Evolutionary conservation across 2,113 vertebrate species (phyloP), one percentile per base, ranked within the genome.

Genomic region (Prunella fulvescens): DNA sequence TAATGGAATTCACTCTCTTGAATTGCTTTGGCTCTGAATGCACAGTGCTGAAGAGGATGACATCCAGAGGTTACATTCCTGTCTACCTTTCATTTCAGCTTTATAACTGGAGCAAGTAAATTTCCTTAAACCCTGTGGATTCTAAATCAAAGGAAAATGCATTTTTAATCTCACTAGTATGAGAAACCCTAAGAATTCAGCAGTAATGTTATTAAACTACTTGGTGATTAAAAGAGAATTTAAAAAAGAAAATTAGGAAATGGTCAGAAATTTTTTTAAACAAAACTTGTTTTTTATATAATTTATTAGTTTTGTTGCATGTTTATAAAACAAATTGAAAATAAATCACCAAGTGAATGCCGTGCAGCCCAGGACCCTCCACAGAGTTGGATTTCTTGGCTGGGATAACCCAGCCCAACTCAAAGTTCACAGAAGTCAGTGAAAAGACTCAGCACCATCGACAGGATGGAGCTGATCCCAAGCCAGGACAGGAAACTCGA

Each of bases 401-500:
- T 81, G 54, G 19, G 35, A 50, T 65, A 65, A 60, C 14, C 12
- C 57, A 91, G 53, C 33, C 48, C 25, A 13, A 80, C 76, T 45
- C 45, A 81, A 77, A 95, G 61, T 57, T 64, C 69, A 81, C 64
- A 77, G 37, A 90, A 92, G 26, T 54, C 56, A 74, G 35, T 29
- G 67, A 39, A 91, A 66, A 94, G 39, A 56, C 76, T 86, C 94
- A 95, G 77, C 80, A 92, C 80, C 72, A 10, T 51, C 3, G 2
- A 73, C 58, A 92, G 91, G 85, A 94, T 62, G 13, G 2, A 11
- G 57, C 81, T 95, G 83, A 93, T 81, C 57, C 3, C 3, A 69
- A 65, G 92, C 93, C 93, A 95, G 73, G 45, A 70, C 94, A 95
- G 97, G 97, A 97, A 97, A 81, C 47, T 77, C 40, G 10, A 71